Conservation (phyloP, 2,888 invertebrate genomes). For the Cetonia aurata region DNA sequence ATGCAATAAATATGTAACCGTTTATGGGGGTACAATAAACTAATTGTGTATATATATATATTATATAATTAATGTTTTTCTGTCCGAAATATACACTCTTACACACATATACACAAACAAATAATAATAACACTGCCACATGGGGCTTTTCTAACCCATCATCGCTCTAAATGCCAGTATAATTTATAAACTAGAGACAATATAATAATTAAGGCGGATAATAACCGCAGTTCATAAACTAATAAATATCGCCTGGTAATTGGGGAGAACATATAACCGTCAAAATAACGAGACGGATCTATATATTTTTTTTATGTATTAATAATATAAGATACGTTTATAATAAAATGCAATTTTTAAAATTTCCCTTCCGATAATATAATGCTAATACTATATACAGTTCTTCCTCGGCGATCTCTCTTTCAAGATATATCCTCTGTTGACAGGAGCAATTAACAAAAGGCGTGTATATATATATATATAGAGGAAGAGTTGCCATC, state of each 20-base stretch:
- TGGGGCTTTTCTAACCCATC: slow-evolving; percentile 5
- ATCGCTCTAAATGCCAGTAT: slow-evolving; percentile 16
- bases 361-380: too few relatives aligned
- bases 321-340: too few relatives aligned
- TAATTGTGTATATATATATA: slow-evolving; percentile 20
- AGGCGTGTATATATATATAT: too few relatives aligned
- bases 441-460: slow-evolving; percentile 38
- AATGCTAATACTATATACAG: too few relatives aligned
- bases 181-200: slow-evolving; percentile 53
- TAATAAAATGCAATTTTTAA: too few relatives aligned
- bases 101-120: slow-evolving; percentile 8
- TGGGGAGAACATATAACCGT: slow-evolving; percentile 48
- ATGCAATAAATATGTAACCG: slow-evolving; percentile 26
- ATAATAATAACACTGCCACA: slow-evolving; percentile 39
- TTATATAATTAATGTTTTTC: slow-evolving; percentile 42
- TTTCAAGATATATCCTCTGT: slow-evolving; percentile 23
- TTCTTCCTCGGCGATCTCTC: not conserved
- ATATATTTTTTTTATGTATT: slow-evolving; percentile 28
- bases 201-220: slow-evolving; percentile 53
- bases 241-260: slow-evolving; percentile 51
- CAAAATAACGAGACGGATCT: slow-evolving; percentile 33
- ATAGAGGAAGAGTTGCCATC: slow-evolving; percentile 32
- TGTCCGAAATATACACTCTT: slow-evolving; percentile 19
- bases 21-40: slow-evolving; percentile 36
- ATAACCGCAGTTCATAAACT: slow-evolving; percentile 53